Evolutionary conservation across 2,888 invertebrate species (phyloP).

Genomic region (Sinohyriopsis cumingii): DNA sequence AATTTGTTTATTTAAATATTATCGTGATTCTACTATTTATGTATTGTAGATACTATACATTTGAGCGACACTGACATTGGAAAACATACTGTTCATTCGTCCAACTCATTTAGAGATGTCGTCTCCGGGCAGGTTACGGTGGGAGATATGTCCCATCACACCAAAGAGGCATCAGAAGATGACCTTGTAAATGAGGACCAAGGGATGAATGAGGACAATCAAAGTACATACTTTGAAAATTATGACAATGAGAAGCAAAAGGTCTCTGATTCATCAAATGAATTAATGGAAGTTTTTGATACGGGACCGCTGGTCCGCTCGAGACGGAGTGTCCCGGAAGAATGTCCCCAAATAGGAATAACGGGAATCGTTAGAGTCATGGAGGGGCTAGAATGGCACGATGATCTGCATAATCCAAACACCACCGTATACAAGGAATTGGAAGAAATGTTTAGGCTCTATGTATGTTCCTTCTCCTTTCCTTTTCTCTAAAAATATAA

Average conservation of each 20-base stretch:
- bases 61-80: too few species aligned
- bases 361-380: constrained; percentile 26
- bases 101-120: too few species aligned
- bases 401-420: constrained; percentile 25
- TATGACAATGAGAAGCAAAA: too few species aligned
- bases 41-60: too few species aligned
- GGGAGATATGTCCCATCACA: too few species aligned
- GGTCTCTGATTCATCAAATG: too few species aligned
- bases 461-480: constrained; percentile 16
- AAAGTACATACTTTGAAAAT: too few species aligned
- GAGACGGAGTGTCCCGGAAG: not conserved
- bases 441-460: constrained; percentile 19
- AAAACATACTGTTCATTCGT: too few species aligned
- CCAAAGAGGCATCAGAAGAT: not conserved
- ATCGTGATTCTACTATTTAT: too few species aligned
- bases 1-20: too few species aligned
- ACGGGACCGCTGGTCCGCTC: not conserved
- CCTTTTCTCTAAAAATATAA: too few species aligned
- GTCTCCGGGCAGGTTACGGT: too few species aligned
- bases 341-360: constrained; percentile 1
- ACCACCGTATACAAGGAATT: constrained; percentile 26
- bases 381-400: constrained; percentile 32
- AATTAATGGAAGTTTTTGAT: not conserved
- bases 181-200: not conserved
- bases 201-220: not conserved